Percentiles rank a stretch among this genome's conserved stretches.
phyloP scores from a whole-genome alignment of 2,797 vertebrate species.

The Acanthornis magna region DNA sequence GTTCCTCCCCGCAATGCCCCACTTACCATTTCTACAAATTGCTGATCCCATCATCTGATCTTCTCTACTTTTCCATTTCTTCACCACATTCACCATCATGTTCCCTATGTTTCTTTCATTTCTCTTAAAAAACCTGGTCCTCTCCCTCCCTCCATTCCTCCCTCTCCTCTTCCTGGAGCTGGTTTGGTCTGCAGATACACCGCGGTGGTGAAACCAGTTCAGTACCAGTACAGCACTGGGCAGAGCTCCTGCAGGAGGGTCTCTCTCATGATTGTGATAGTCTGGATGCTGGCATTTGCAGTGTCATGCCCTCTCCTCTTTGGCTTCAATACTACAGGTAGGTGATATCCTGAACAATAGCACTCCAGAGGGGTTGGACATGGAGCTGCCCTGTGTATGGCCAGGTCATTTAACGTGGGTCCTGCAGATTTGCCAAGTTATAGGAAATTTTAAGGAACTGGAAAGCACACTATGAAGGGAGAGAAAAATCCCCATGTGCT shows the following conservation, averaged over 20 bases:
- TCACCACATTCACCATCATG: background rate
- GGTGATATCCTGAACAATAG: background rate
- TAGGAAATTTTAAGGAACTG: background rate
- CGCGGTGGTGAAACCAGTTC: constrained; percentile 91
- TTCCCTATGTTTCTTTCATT: background rate
- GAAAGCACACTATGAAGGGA: background rate
- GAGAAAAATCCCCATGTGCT: background rate
- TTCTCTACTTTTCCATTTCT: background rate
- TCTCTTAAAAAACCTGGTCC: background rate
- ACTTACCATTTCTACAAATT: constrained; percentile 5
- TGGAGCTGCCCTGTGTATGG: background rate
- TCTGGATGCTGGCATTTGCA: constrained; percentile 90
- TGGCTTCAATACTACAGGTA: constrained; percentile 96
- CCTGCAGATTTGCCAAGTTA: background rate
- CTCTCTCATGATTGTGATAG: constrained; percentile 85
- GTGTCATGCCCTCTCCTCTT: constrained; percentile 94
- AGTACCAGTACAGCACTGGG: constrained; percentile 90
- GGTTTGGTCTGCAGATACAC: constrained; percentile 83
- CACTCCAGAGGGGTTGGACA: background rate
- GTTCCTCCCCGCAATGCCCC: background rate
- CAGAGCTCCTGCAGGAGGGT: constrained; percentile 90
- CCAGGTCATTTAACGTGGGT: background rate
- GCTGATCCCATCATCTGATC: background rate
- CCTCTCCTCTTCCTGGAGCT: background rate
- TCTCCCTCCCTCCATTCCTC: background rate